Percentiles rank a stretch among this genome's conserved stretches.
phyloP scores from a whole-genome alignment of 35 echinoderm and acorn worm species.

The Heliocidaris tuberculata region DNA sequence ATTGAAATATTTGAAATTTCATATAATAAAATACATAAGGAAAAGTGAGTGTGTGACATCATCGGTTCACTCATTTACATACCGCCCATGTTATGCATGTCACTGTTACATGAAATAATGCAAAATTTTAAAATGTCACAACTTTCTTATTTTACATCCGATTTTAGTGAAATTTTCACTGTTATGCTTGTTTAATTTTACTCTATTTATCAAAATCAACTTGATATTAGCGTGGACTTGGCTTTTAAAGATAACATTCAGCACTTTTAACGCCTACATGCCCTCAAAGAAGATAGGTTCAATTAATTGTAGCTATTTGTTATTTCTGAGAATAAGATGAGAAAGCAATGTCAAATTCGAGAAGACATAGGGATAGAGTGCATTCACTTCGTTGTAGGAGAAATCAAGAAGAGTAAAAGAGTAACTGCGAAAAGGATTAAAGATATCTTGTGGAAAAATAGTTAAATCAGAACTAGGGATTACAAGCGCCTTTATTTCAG shows the following conservation, averaged over 20 bases:
- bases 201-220: too few relatives aligned
- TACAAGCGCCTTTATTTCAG: background rate
- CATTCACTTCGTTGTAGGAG: background rate
- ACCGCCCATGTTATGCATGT: too few relatives aligned
- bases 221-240: too few relatives aligned
- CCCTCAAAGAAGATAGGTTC: background rate
- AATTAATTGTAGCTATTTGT: background rate
- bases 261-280: background rate
- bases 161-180: too few relatives aligned
- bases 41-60: too few relatives aligned
- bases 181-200: too few relatives aligned
- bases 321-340: background rate
- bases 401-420: background rate
- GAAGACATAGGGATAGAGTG: background rate
- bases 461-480: background rate
- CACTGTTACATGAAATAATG: too few relatives aligned
- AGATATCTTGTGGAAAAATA: background rate
- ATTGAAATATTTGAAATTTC: too few relatives aligned
- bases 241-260: background rate
- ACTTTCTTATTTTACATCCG: too few relatives aligned
- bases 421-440: background rate
- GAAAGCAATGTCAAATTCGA: background rate
- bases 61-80: too few relatives aligned
- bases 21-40: too few relatives aligned
- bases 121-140: background rate